Base-by-base conservation (phyloP, 1,140 invertebrate genomes). In the Homalodisca vitripennis region DNA sequence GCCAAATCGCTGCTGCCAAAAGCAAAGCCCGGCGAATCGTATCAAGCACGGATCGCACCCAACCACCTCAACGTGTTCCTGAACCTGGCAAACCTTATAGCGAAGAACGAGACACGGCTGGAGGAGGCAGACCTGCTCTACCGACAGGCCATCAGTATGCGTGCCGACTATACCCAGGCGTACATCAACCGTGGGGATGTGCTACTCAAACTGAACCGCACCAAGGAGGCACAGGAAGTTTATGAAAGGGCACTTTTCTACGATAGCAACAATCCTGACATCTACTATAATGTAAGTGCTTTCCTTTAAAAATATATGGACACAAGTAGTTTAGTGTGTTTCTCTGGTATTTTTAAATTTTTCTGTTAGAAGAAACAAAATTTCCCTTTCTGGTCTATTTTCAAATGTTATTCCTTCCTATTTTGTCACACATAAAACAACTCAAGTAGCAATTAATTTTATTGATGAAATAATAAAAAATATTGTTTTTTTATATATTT, bases 161-260 rank as follows among this genome's bases (percentile, higher is more conserved):
- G 96, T 72, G 90, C 95, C 14, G 97, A 98, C 83, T 98, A 98
- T 79, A 95, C 95, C 0, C 92, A 98, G 79, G 97, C 96, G 3
- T 98, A 98, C 77, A 98, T 98, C 73, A 98, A 98, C 82, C 86
- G 95, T 63, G 96, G 95, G 0, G 96, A 98, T 82, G 93, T 98
- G 78, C 85, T 98, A 51, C 93, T 98, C 76, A 98, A 97, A 82
- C 83, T 98, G 75, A 97, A 97, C 81, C 88, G 94, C 71, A 96
- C 94, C 2, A 91, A 94, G 76, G 95, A 98, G 80, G 97, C 97
- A 0, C 92, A 95, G 79, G 91, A 96, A 78, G 94, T 97, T 26
- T 99, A 98, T 77, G 93, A 97, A 78, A 85, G 91, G 78, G 97
- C 96, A 0, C 80, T 98, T 24, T 87, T 94, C 73, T 96, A 97